These are phyloP conservation scores for Furnarius figulus DNA, from an alignment of 2,113 vertebrate genomes.

Conservation along the genomic window DNA sequence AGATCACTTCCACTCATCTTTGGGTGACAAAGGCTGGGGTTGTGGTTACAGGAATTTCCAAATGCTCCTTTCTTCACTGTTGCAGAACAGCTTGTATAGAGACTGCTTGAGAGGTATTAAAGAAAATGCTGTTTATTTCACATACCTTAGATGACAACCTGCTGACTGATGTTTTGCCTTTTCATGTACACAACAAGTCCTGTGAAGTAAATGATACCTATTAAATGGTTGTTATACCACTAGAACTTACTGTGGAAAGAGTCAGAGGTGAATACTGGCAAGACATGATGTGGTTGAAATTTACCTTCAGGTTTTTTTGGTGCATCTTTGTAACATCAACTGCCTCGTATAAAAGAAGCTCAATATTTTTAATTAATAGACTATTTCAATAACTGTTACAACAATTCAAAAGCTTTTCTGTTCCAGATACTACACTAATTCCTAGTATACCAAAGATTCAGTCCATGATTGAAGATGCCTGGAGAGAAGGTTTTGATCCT, in stretches of 20 bases:
- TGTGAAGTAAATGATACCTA: not conserved
- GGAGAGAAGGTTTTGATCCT: constrained; percentile 91
- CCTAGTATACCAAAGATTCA: constrained; percentile 92
- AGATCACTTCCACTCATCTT: constrained; percentile 88
- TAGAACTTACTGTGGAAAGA: not conserved
- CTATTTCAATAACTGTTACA: not conserved
- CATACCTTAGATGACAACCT: not conserved
- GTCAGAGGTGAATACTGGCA: not conserved
- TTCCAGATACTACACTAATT: constrained; percentile 74
- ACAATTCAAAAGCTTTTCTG: constrained; percentile 4
- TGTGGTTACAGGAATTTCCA: constrained; percentile 97
- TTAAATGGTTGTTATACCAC: not conserved
- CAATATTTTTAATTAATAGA: not conserved
- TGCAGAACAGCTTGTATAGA: constrained; percentile 75
- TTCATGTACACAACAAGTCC: not conserved
- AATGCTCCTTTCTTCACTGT: constrained; percentile 90
- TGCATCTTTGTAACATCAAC: not conserved
- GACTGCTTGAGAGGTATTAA: constrained; percentile 80
- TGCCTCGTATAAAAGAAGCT: not conserved
- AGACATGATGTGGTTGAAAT: not conserved
- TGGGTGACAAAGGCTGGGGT: constrained; percentile 91
- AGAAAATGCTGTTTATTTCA: not conserved
- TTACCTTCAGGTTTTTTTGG: not conserved
- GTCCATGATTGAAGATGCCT: constrained; percentile 89
- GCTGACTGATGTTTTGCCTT: not conserved